Evolutionary conservation across 2,888 invertebrate species (phyloP), one percentile per base, ranked within the genome.

Genomic region (Acanthosepion lycidas): DNA sequence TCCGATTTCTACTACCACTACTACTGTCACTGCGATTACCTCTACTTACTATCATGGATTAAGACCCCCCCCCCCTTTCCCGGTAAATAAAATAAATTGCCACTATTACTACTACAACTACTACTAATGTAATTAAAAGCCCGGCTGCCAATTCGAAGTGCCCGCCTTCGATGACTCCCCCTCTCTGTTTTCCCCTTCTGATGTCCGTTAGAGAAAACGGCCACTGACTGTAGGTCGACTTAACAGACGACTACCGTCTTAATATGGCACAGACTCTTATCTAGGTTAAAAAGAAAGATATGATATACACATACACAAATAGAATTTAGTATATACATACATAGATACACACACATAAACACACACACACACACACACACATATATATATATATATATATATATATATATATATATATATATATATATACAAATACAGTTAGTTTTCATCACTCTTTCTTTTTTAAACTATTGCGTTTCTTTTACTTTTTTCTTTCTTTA

Each of bases 211-310:
- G 15, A n/a, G 78, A 78, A 78, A 78, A 78, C 33, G n/a, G n/a
- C 78, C 78, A 78, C 78, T 78, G 78, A 78, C 28, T 78, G 78
- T n/a, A 78, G 28, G 12, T 78, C n/a, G n/a, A 78, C n/a, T 78
- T 78, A 78, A 78, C n/a, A n/a, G 78, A 78, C 78, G n/a, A 78
- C 78, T n/a, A n/a, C n/a, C 78, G n/a, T 78, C 78, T 78, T 78
- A 15, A 78, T n/a, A 78, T 78, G n/a, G 78, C 9, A n/a, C 28
- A n/a, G 23, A 12, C n/a, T 78, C 78, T n/a, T n/a, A 78, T 78
- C 78, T 59, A 18, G n/a, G 78, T 78, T 78, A 78, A 78, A 78
- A 78, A 78, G 78, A 33, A 78, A 78, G 12, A 15, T 15, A 78
- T n/a, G n/a, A 78, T n/a, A n/a, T 4, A 15, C n/a, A 78, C 33